phyloP scores from a whole-genome alignment of 2,113 vertebrate genomes.

The Pelusios castaneus region DNA sequence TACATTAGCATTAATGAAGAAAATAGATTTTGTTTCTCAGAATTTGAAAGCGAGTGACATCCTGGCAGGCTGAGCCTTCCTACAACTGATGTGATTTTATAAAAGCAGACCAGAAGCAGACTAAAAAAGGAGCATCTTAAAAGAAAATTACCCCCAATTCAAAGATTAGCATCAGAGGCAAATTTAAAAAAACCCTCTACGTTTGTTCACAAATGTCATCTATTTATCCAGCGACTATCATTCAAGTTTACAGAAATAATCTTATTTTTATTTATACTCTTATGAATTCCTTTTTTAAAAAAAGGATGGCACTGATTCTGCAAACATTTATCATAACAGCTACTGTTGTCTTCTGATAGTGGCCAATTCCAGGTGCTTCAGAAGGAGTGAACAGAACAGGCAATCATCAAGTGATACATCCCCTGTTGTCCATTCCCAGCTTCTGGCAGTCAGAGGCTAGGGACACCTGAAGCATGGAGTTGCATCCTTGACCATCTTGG shows the following conservation, averaged over 20 bases:
- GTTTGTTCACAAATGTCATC: background rate
- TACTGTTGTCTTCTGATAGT: background rate
- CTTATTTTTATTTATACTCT: background rate
- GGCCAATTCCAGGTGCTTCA: background rate
- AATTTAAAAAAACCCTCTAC: slow-evolving; percentile 17
- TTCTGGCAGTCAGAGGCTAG: background rate
- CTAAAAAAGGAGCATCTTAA: slow-evolving; percentile 50
- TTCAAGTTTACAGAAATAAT: background rate
- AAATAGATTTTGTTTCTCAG: slow-evolving; percentile 42
- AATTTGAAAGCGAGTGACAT: slow-evolving; percentile 34
- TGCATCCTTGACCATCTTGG: background rate
- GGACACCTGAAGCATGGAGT: background rate
- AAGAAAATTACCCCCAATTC: slow-evolving; percentile 50
- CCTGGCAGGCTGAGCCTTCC: slow-evolving; percentile 30
- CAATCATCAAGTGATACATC: background rate
- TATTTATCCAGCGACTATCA: background rate
- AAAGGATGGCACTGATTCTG: background rate
- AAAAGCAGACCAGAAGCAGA: slow-evolving; percentile 49
- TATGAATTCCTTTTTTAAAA: background rate
- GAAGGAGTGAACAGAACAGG: background rate
- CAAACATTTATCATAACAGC: background rate
- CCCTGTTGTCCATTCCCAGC: background rate
- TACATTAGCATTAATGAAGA: slow-evolving; percentile 17
- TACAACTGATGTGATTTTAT: slow-evolving; percentile 47
- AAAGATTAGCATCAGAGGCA: slow-evolving; percentile 44